A percentile compares a stretch with the other conserved stretches of the same genome.
Evolutionary conservation across 2,113 vertebrate genomes (phyloP).

Genomic region (Herpailurus yagouaroundi): DNA sequence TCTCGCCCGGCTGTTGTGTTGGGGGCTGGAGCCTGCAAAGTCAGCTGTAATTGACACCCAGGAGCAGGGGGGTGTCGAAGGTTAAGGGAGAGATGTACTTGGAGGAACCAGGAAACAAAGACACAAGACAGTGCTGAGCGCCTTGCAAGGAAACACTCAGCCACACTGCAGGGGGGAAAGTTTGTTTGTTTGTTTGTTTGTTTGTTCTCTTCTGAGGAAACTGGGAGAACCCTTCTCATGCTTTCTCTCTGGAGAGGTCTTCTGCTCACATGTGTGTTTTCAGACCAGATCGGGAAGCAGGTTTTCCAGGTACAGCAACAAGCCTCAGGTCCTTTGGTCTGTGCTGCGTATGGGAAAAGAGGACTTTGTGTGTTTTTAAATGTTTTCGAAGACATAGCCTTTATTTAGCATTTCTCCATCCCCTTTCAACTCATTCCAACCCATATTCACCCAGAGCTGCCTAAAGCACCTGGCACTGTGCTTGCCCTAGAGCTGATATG

Average conservation of each 20-base stretch:
- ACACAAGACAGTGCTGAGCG: not conserved
- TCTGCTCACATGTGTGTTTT: not conserved
- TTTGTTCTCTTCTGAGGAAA: not conserved
- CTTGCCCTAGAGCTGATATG: accelerated
- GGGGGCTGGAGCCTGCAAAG: constrained; percentile 28
- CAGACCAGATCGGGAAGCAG: not conserved
- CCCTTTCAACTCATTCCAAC: not conserved
- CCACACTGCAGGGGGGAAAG: accelerated
- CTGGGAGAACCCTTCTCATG: not conserved
- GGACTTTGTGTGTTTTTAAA: not conserved
- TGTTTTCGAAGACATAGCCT: not conserved
- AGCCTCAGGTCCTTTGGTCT: not conserved
- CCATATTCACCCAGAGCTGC: not conserved
- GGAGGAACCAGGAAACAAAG: constrained; percentile 15
- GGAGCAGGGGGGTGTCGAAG: not conserved
- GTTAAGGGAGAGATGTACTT: not conserved
- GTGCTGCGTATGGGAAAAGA: not conserved
- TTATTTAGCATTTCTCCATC: not conserved
- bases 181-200: not conserved
- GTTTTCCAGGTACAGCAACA: not conserved
- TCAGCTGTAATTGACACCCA: constrained; percentile 66
- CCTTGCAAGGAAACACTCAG: not conserved
- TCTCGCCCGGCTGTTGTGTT: not conserved
- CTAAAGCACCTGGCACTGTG: not conserved
- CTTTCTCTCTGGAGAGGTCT: not conserved